phyloP scores from a whole-genome alignment of 1,140 invertebrate species.

The Sycobia sp. region DNA sequence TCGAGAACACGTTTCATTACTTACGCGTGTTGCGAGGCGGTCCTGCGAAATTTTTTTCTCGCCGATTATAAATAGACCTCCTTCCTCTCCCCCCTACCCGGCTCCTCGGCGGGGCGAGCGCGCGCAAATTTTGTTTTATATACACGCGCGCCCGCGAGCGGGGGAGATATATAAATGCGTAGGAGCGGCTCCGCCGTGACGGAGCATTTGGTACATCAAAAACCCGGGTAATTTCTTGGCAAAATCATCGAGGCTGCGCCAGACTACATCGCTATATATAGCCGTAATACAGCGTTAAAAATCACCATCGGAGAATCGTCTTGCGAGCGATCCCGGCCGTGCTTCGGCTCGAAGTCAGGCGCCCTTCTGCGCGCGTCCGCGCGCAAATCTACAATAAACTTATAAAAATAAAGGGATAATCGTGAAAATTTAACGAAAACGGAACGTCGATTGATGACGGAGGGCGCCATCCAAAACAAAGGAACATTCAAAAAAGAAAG shows the following conservation, averaged over 20 bases:
- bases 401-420: conserved; percentile 5
- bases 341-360: not conserved
- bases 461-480: conserved; percentile 4
- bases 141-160: not conserved
- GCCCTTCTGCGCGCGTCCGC: too few species aligned
- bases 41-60: conserved; percentile 20
- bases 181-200: too few species aligned
- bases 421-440: conserved; percentile 34
- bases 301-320: too few species aligned
- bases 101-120: not conserved
- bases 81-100: not conserved
- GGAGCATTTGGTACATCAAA: too few species aligned
- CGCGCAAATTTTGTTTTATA: conserved; percentile 24
- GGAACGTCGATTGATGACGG: conserved; percentile 32
- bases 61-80: conserved; percentile 24
- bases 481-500: not conserved
- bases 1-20: conserved; percentile 35
- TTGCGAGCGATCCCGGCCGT: not conserved
- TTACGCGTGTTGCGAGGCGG: conserved; percentile 19
- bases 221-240: too few species aligned
- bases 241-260: too few species aligned
- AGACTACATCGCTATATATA: too few species aligned
- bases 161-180: too few species aligned
- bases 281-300: too few species aligned
- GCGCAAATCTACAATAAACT: too few species aligned